These are phyloP conservation scores for Augochlora pura DNA, from an alignment of 1,140 invertebrate species.

Conservation along the genomic window DNA sequence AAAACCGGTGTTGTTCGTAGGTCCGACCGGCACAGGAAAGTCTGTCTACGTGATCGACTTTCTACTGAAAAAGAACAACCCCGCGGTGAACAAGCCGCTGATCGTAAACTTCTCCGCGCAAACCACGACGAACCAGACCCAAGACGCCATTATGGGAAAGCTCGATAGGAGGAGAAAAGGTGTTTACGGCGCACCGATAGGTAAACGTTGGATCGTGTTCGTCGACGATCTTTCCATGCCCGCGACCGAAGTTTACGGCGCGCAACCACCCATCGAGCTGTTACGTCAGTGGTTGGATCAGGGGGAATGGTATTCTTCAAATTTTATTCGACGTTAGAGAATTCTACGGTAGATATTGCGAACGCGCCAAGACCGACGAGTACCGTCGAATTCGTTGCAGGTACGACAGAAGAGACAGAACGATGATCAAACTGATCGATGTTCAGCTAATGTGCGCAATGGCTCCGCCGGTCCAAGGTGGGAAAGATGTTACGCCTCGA, in stretches of 20 bases:
- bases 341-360: too few species aligned
- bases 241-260: constrained; percentile 91
- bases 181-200: constrained; percentile 94
- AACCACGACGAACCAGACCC: constrained; percentile 95
- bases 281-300: constrained; percentile 95
- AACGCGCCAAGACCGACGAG: too few species aligned
- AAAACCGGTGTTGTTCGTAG: constrained; percentile 92
- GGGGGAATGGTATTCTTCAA: constrained; percentile 85
- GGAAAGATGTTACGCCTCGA: constrained; percentile 91
- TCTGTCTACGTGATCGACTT: constrained; percentile 92
- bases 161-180: constrained; percentile 96
- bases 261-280: constrained; percentile 95
- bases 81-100: constrained; percentile 90
- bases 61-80: constrained; percentile 90
- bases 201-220: constrained; percentile 94
- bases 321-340: neutral
- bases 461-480: constrained; percentile 89
- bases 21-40: constrained; percentile 96
- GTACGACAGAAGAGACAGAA: constrained; percentile 94
- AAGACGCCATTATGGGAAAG: constrained; percentile 97
- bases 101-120: constrained; percentile 97
- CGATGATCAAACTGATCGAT: constrained; percentile 92
- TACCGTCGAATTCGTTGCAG: constrained; percentile 80
- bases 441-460: constrained; percentile 93
- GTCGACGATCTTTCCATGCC: constrained; percentile 98